A percentile compares a stretch with the other conserved stretches of the same genome.
Evolutionary conservation across 2,797 vertebrate genomes (phyloP).

Genomic region (Novumbra hubbsi): DNA sequence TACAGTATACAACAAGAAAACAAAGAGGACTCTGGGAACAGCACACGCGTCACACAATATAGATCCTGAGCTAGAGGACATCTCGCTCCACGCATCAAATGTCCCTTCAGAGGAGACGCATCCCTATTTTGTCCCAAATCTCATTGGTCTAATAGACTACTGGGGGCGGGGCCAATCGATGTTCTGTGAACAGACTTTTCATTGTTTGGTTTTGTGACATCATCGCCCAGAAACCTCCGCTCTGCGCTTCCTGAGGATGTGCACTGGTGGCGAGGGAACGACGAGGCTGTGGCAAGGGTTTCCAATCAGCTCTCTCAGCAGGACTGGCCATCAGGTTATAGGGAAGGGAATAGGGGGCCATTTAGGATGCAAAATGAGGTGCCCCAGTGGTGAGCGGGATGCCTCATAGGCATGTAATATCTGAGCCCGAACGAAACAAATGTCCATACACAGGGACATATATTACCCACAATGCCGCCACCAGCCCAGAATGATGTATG

Average conservation of each 20-base stretch:
- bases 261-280: slow-evolving; percentile 18
- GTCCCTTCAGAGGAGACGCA: slow-evolving; percentile 60
- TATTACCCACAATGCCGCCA: too few relatives aligned
- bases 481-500: too few relatives aligned
- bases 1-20: slow-evolving; percentile 25
- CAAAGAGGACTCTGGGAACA: slow-evolving; percentile 26
- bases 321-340: slow-evolving; percentile 38
- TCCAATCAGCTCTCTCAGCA: slow-evolving; percentile 54
- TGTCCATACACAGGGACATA: too few relatives aligned
- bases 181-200: slow-evolving; percentile 51
- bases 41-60: slow-evolving; percentile 26
- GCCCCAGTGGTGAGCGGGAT: too few relatives aligned
- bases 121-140: slow-evolving; percentile 64
- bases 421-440: too few relatives aligned
- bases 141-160: slow-evolving; percentile 43
- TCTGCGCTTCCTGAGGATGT: slow-evolving; percentile 70
- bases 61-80: slow-evolving; percentile 35
- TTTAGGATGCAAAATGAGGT: too few relatives aligned
- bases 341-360: neutral
- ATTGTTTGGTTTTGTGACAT: slow-evolving; percentile 70
- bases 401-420: too few relatives aligned
- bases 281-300: slow-evolving; percentile 58
- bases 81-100: slow-evolving; percentile 56
- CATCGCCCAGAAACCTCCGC: slow-evolving; percentile 51
- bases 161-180: neutral